Conservation (phyloP, 2,113 vertebrate species). For the Anser brachyrhynchus region DNA sequence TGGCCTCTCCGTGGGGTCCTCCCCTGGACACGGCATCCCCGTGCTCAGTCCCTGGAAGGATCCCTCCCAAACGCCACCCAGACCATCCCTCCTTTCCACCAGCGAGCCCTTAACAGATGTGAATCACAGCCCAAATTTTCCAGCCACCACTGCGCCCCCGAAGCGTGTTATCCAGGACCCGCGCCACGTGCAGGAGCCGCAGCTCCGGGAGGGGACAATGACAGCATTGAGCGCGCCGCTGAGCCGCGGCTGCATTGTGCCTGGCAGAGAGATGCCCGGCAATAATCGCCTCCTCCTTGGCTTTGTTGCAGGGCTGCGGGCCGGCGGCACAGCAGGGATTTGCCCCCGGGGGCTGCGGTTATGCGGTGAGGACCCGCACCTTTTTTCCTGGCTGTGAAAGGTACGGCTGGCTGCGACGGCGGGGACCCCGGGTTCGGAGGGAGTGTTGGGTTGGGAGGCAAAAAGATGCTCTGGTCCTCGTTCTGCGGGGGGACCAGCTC, state of each 20-base stretch:
- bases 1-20: neutral
- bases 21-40: neutral
- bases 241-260: slow-evolving; percentile 50
- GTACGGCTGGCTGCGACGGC: neutral
- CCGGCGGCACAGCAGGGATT: neutral
- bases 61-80: neutral
- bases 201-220: neutral
- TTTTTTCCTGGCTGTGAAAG: slow-evolving; percentile 50
- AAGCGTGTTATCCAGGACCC: neutral
- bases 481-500: accelerated
- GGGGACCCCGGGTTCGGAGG: too few species aligned
- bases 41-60: neutral
- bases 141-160: accelerated
- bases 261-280: slow-evolving; percentile 61
- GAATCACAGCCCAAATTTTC: accelerated
- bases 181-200: neutral
- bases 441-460: neutral
- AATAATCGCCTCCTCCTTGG: slow-evolving; percentile 22
- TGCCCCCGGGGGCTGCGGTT: neutral
- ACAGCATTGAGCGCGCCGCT: neutral
- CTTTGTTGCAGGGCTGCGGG: slow-evolving; percentile 62
- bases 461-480: neutral
- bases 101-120: neutral
- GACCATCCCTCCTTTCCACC: neutral
- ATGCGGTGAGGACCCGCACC: slow-evolving; percentile 32